These are phyloP conservation scores for Boloria euphrosyne DNA, from an alignment of 2,888 invertebrate species.

Conservation along the genomic window DNA sequence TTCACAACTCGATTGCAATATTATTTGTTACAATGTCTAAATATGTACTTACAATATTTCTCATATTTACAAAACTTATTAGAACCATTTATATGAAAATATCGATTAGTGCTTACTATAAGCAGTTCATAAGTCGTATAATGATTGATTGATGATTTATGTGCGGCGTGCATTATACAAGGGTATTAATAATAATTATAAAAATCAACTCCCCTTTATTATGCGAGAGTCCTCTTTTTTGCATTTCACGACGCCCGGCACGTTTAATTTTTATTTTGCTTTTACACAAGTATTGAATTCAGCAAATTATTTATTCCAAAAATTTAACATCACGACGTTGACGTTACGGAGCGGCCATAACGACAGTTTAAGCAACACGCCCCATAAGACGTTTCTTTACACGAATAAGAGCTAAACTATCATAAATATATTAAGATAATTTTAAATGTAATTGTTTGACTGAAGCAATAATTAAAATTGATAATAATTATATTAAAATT, in stretches of 20 bases:
- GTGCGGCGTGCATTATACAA: constrained; percentile 58
- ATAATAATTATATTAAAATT: too few relatives aligned
- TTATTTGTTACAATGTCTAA: too few relatives aligned
- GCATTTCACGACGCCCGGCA: constrained; percentile 75
- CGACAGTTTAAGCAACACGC: constrained; percentile 63
- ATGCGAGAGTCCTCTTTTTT: constrained; percentile 77
- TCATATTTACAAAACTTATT: neutral
- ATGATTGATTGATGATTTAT: constrained; percentile 30
- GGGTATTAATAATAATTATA: constrained; percentile 39
- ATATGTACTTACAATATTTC: too few relatives aligned
- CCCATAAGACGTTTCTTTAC: constrained; percentile 48
- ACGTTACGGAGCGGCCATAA: constrained; percentile 67
- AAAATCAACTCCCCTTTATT: constrained; percentile 72
- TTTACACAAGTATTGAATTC: constrained; percentile 56
- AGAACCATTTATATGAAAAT: neutral
- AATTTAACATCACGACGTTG: constrained; percentile 68
- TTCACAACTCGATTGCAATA: neutral
- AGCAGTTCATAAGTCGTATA: constrained; percentile 56
- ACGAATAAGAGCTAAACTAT: constrained; percentile 2
- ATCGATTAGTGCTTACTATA: neutral
- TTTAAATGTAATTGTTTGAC: neutral
- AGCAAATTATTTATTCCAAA: constrained; percentile 53
- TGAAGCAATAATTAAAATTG: too few relatives aligned
- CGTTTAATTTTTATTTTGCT: constrained; percentile 59
- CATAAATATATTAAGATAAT: neutral